A percentile compares a stretch with the other conserved stretches of the same genome.
phyloP scores from a whole-genome alignment of 2,888 invertebrate species.

The Rosalia funebris region DNA sequence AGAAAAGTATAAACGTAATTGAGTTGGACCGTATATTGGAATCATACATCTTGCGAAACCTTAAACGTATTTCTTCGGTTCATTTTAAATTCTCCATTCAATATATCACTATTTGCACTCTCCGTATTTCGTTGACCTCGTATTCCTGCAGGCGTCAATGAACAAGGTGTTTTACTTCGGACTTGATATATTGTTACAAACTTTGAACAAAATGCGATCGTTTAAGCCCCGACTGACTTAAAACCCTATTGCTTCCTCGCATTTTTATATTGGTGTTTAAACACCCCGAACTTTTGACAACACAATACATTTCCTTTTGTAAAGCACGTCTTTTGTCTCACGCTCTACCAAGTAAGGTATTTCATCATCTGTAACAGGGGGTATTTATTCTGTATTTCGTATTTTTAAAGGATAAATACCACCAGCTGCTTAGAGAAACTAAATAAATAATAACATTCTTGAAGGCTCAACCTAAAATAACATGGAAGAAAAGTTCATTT shows the following conservation, averaged over 20 bases:
- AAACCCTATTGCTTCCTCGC: no score
- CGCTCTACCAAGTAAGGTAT: no score
- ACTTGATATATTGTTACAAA: constrained; percentile 23
- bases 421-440: no score
- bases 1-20: constrained; percentile 7
- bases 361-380: no score
- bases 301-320: no score
- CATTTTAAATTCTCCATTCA: constrained; percentile 27
- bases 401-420: no score
- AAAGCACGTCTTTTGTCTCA: no score
- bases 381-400: no score
- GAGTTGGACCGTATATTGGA: constrained; percentile 21
- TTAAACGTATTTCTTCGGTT: constrained; percentile 24
- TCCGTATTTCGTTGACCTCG: constrained; percentile 23
- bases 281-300: background rate
- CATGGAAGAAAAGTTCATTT: no score
- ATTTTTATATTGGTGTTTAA: background rate
- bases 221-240: background rate
- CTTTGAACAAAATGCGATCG: constrained; percentile 12
- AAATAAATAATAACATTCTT: no score
- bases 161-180: constrained; percentile 18
- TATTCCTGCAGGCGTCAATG: constrained; percentile 16
- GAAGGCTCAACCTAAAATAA: no score
- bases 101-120: constrained; percentile 30
- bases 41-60: constrained; percentile 25